Conservation (phyloP, 2,797 vertebrate species). For the Microtus obscurus region DNA sequence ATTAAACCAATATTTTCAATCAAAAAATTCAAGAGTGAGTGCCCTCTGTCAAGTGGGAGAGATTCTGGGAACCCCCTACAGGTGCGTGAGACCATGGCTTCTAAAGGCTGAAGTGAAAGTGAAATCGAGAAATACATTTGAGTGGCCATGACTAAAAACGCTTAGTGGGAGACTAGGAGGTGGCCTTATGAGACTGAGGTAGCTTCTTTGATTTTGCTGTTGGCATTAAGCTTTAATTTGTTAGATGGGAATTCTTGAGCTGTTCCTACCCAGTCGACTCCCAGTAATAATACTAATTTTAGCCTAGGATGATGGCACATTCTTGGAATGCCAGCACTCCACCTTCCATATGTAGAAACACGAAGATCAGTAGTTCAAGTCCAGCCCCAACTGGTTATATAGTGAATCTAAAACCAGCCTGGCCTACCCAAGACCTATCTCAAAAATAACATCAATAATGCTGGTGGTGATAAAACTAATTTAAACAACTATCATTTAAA, state of each 20-base stretch:
- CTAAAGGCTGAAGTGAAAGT: background rate
- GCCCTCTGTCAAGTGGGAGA: background rate
- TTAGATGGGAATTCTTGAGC: background rate
- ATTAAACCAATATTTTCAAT: background rate
- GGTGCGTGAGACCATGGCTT: too few relatives aligned
- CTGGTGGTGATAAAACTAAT: background rate
- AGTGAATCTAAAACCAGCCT: background rate
- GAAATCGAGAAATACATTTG: background rate
- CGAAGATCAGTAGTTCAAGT: background rate
- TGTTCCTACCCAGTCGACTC: background rate
- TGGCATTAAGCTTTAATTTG: background rate
- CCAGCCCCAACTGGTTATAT: background rate
- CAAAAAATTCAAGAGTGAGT: background rate
- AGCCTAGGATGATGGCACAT: background rate
- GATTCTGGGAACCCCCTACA: background rate
- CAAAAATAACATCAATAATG: background rate
- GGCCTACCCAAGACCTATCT: background rate
- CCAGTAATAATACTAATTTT: background rate
- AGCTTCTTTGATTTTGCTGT: background rate
- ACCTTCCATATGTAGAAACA: background rate
- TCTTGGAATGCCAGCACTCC: background rate
- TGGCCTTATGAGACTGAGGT: background rate
- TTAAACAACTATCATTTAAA: background rate
- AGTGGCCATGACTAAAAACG: background rate
- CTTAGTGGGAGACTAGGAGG: background rate